Base-by-base conservation (phyloP, 1,140 invertebrate species). In the Gryon sp. region DNA sequence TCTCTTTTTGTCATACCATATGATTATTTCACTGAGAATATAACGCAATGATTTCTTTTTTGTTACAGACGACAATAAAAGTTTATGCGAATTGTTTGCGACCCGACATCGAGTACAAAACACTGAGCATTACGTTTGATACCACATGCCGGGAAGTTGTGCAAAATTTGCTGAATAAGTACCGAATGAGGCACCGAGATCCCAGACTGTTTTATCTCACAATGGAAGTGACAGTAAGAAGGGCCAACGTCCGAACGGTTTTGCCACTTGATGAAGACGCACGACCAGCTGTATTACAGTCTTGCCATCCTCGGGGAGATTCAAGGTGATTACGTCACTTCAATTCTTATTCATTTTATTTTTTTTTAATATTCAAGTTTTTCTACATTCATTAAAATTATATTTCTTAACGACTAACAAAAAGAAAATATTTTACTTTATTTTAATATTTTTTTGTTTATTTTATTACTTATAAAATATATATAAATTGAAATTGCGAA, bases 101-200 rank as follows among this genome's bases (percentile, higher is more conserved):
- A 26, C 92, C 95, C 0, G 96, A 97, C 87, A 97, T 98, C 82
- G 95, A 97, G 84, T 98, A 97, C 91, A 97, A 97, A 88, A 97
- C 96, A 0, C 87, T 97, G 40, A 93, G 94, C 48, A 95, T 97
- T 43, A 94, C 93, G 2, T 94, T 93, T 87, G 92, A 95, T 73
- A 97, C 95, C 5, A 94, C 94, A 0, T 95, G 95, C 79, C 92
- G 94, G 80, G 94, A 97, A 89, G 93, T 98, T 28, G 95, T 97
- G 1, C 88, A 91, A 45, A 93, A 94, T 36, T 88, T 97, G n/a
- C 89, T 98, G 48, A 92, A 94, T 82, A 97, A 97, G 90, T 97
- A 95, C 84, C 92, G 95, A 81, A 97, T 97, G 94, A 92, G 95
- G 76, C 96, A 97, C 84, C 91, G 96, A 16, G 96, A 97, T 87